Evolutionary conservation across 2,113 vertebrate genomes (phyloP).

Genomic region (Nesospiza acunhae): DNA sequence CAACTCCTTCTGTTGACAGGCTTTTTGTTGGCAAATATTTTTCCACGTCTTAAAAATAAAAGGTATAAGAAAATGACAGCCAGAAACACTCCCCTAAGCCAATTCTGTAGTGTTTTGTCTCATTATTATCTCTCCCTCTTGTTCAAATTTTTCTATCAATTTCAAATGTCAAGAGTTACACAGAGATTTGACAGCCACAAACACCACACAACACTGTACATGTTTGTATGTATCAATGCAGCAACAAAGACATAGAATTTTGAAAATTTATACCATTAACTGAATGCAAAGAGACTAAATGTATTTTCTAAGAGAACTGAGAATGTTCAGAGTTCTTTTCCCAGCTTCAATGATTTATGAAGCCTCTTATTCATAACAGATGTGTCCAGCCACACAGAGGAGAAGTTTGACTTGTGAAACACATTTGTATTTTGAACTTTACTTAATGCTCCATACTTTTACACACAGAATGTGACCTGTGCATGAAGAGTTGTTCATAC

Average conservation of each 20-base stretch:
- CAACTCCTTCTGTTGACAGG: background rate
- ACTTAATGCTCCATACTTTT: background rate
- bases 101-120: background rate
- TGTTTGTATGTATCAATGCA: background rate
- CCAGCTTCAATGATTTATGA: background rate
- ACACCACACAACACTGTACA: background rate
- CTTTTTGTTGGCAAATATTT: background rate
- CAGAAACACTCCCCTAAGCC: background rate
- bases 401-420: constrained; percentile 19
- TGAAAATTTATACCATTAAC: background rate
- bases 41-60: background rate
- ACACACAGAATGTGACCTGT: constrained; percentile 26
- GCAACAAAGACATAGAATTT: background rate
- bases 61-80: background rate
- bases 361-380: constrained; percentile 16
- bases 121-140: background rate
- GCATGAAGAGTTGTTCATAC: background rate
- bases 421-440: background rate
- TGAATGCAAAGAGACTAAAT: background rate
- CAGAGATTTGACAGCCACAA: background rate
- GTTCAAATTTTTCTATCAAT: background rate
- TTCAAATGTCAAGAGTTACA: background rate
- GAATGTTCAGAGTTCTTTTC: background rate
- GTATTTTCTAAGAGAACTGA: background rate
- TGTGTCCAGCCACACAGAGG: background rate